These are phyloP conservation scores for Sphecodes monilicornis DNA, from an alignment of 2,888 invertebrate genomes.

Conservation along the genomic window DNA sequence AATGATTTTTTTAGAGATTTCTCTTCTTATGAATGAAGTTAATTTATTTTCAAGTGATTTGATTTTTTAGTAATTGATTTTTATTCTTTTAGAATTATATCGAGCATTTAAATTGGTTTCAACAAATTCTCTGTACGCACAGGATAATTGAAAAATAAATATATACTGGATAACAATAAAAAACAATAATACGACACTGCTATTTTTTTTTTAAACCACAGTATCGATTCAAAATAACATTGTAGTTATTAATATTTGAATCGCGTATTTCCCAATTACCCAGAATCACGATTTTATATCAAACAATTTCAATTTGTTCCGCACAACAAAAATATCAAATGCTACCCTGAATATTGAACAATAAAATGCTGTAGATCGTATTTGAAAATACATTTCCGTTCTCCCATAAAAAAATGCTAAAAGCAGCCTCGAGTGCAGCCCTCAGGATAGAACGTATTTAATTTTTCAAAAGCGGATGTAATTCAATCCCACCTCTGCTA, in stretches of 20 bases:
- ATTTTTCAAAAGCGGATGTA: no score
- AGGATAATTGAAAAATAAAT: no score
- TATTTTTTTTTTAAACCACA: background rate
- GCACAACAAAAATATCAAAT: background rate
- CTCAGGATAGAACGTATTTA: no score
- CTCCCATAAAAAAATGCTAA: background rate
- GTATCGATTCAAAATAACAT: background rate
- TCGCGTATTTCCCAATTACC: background rate
- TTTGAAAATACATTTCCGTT: background rate
- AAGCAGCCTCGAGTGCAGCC: background rate
- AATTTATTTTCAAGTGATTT: no score
- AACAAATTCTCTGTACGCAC: no score
- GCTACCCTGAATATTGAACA: background rate
- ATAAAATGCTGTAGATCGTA: background rate
- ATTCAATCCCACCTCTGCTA: no score
- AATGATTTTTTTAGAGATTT: background rate
- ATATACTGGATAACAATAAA: background rate
- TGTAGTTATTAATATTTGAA: background rate
- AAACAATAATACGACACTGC: background rate
- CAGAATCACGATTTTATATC: background rate
- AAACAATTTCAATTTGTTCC: background rate
- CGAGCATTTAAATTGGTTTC: no score
- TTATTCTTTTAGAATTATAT: background rate
- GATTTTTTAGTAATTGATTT: no score
- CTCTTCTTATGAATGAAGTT: no score